A percentile compares a stretch with the other conserved stretches of the same genome.
Evolutionary conservation across 2,113 vertebrate genomes (phyloP).

Genomic region (Scortum barcoo): DNA sequence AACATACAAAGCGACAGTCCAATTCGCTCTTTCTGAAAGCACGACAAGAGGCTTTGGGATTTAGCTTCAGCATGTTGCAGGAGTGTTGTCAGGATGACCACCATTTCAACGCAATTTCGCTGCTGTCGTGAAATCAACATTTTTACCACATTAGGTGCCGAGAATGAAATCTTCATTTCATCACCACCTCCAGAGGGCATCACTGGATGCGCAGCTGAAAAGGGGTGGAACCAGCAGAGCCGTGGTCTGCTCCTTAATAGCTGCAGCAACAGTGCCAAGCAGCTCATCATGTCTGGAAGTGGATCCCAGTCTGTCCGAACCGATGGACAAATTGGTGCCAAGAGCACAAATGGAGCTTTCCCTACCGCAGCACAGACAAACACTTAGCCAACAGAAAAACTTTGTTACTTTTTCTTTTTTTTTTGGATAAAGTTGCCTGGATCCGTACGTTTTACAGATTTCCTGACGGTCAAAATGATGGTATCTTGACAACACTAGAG

Average conservation of each 20-base stretch:
- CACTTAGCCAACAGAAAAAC: not conserved
- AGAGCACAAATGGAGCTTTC: conserved; percentile 5
- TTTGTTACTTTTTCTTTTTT: not conserved
- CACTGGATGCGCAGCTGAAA: not conserved
- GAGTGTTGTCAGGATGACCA: conserved; percentile 30
- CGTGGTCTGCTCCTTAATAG: conserved; percentile 17
- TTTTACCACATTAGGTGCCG: not conserved
- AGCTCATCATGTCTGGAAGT: conserved; percentile 29
- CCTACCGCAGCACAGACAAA: not conserved
- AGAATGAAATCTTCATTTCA: not conserved
- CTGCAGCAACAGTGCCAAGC: conserved; percentile 13
- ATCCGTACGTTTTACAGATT: not conserved
- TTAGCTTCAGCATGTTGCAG: conserved; percentile 13
- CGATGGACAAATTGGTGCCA: conserved; percentile 18
- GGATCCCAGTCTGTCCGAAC: conserved; percentile 1
- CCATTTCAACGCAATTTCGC: not conserved
- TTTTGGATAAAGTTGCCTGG: not conserved
- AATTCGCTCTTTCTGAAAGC: conserved; percentile 2
- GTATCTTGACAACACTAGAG: conserved; percentile 29
- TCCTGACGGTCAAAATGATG: not conserved
- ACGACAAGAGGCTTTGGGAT: conserved; percentile 26
- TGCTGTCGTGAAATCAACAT: not conserved
- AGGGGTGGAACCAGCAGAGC: not conserved
- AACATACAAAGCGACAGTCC: not conserved
- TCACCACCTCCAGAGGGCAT: conserved; percentile 34